These are phyloP conservation scores for Drosophila limbata DNA, from an alignment of 2,888 invertebrate species.

Conservation along the genomic window DNA sequence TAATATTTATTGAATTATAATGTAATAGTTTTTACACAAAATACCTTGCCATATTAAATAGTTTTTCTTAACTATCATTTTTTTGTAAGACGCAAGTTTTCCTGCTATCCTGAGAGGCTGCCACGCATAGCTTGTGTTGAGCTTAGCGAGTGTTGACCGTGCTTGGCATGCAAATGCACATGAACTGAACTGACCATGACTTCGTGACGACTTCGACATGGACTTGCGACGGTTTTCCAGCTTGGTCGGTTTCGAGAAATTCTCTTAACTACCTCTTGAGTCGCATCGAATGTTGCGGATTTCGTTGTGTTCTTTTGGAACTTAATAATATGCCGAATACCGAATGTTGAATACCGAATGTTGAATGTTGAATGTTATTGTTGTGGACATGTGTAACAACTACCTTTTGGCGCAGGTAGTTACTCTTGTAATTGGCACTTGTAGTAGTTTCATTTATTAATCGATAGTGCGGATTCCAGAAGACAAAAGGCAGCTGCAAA, in stretches of 20 bases:
- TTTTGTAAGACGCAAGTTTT: background rate
- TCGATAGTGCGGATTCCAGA: slow-evolving; percentile 27
- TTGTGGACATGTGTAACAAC: slow-evolving; percentile 8
- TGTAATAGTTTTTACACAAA: too few relatives aligned
- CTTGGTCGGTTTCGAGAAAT: background rate
- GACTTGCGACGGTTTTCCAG: slow-evolving; percentile 26
- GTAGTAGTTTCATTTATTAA: slow-evolving; percentile 40
- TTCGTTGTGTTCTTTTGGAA: slow-evolving; percentile 7
- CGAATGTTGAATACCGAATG: background rate
- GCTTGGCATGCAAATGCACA: slow-evolving; percentile 50
- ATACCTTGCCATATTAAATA: too few relatives aligned
- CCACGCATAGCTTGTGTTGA: background rate
- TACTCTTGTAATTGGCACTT: slow-evolving; percentile 75
- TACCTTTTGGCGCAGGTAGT: slow-evolving; percentile 45
- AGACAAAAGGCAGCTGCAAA: too few relatives aligned
- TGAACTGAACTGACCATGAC: slow-evolving; percentile 52
- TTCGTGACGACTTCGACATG: slow-evolving; percentile 62
- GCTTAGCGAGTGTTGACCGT: slow-evolving; percentile 30
- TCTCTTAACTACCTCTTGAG: slow-evolving; percentile 19
- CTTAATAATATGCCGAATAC: slow-evolving; percentile 18
- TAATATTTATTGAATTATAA: too few relatives aligned
- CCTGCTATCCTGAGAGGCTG: background rate
- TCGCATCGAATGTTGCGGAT: slow-evolving; percentile 8
- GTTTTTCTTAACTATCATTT: too few relatives aligned
- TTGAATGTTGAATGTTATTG: background rate